Evolutionary conservation across 1,140 invertebrate species (phyloP).

Genomic region (Pachypeltis micranthus): DNA sequence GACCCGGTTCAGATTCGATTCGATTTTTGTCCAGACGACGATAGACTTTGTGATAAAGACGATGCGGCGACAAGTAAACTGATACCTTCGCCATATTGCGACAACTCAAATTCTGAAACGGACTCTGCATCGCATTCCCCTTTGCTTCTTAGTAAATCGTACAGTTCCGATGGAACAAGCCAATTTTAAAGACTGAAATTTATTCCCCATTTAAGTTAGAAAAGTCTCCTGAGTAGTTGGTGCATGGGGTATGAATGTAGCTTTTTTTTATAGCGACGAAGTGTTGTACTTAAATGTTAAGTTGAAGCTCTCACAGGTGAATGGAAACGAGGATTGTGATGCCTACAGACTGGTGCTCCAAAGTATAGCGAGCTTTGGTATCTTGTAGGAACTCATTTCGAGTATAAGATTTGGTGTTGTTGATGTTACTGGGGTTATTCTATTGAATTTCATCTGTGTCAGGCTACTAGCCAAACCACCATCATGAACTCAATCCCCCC

Average conservation of each 20-base stretch:
- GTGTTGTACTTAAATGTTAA: not conserved
- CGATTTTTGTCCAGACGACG: slow-evolving; percentile 23
- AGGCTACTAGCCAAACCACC: too few relatives aligned
- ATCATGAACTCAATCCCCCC: too few relatives aligned
- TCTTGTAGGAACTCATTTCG: too few relatives aligned
- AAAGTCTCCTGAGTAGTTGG: not conserved
- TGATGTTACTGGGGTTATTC: too few relatives aligned
- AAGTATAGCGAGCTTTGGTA: too few relatives aligned
- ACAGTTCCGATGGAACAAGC: not conserved
- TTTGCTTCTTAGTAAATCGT: slow-evolving; percentile 20
- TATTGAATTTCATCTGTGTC: too few relatives aligned
- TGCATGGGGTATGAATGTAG: not conserved
- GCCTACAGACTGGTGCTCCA: too few relatives aligned
- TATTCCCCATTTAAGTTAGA: not conserved
- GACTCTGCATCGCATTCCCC: slow-evolving; percentile 25
- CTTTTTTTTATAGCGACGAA: not conserved
- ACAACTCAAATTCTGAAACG: slow-evolving; percentile 17
- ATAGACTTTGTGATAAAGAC: slow-evolving; percentile 10
- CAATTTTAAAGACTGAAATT: not conserved
- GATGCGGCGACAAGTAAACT: slow-evolving; percentile 3
- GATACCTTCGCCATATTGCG: not conserved
- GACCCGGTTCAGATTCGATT: slow-evolving; percentile 27
- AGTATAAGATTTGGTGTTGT: too few relatives aligned
- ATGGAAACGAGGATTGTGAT: too few relatives aligned
- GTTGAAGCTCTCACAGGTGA: too few relatives aligned